A percentile compares a stretch with the other conserved stretches of the same genome.
Conservation (phyloP, 2,113 vertebrate species). For the Donacobius atricapilla region DNA sequence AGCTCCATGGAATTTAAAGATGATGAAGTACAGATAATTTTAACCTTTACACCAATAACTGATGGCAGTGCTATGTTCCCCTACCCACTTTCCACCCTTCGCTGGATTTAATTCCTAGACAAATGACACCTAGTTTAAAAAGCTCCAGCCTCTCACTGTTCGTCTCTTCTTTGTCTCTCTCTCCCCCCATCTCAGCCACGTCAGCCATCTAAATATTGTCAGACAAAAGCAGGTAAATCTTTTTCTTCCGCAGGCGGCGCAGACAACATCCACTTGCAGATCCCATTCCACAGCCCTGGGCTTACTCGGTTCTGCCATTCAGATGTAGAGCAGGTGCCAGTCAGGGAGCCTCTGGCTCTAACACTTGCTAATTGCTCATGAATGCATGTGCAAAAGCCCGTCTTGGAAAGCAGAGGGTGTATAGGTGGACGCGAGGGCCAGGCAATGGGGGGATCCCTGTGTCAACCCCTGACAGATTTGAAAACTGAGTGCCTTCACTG, state of each 20-base stretch:
- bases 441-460: not conserved
- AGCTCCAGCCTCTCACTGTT: not conserved
- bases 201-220: not conserved
- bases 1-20: not conserved
- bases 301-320: slow-evolving; percentile 17
- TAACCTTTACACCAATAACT: not conserved
- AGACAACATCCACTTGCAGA: slow-evolving; percentile 56
- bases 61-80: not conserved
- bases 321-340: slow-evolving; percentile 49
- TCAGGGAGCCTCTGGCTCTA: slow-evolving; percentile 16
- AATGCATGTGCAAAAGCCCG: slow-evolving; percentile 4
- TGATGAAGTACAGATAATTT: not conserved
- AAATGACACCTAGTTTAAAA: not conserved
- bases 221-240: slow-evolving; percentile 56
- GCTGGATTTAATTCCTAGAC: not conserved
- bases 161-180: not conserved
- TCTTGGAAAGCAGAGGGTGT: not conserved
- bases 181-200: not conserved
- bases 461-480: not conserved
- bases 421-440: not conserved
- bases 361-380: slow-evolving; percentile 43
- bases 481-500: not conserved
- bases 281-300: slow-evolving; percentile 42
- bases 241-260: slow-evolving; percentile 36
- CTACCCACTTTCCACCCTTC: not conserved